phyloP scores from a whole-genome alignment of 2,113 vertebrate species.

The Callithrix jacchus region DNA sequence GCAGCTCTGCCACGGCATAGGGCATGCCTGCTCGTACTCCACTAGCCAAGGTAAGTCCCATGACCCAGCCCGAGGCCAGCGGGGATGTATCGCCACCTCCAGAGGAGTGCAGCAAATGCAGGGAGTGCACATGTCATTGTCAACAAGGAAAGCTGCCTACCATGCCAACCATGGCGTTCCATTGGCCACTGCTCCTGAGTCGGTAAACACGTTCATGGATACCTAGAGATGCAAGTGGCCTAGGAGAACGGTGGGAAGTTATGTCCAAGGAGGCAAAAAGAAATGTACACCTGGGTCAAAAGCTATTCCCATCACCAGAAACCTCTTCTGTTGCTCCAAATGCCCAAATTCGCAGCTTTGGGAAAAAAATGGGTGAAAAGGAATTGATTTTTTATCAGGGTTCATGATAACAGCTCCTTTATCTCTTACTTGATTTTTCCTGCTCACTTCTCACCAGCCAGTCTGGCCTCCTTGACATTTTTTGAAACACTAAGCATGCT shows the following conservation, averaged over 20 bases:
- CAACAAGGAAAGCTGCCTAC: not conserved
- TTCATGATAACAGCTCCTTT: not conserved
- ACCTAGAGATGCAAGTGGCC: not conserved
- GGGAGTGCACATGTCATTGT: not conserved
- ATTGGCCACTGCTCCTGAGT: not conserved
- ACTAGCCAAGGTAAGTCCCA: not conserved
- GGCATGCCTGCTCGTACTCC: not conserved
- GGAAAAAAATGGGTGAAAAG: not conserved
- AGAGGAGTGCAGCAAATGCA: not conserved
- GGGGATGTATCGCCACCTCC: not conserved
- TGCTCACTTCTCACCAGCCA: not conserved
- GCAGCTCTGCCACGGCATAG: not conserved
- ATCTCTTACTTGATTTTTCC: not conserved
- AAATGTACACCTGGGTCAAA: not conserved
- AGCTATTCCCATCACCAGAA: not conserved
- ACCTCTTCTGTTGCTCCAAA: not conserved
- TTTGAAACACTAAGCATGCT: not conserved
- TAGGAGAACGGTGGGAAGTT: not conserved
- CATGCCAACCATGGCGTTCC: rapidly evolving
- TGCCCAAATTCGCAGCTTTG: not conserved
- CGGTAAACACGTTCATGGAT: not conserved
- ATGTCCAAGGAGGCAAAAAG: not conserved
- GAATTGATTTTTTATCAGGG: not conserved
- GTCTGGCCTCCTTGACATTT: not conserved
- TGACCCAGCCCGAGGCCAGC: not conserved